These are phyloP conservation scores for pig (Sus scrofa) DNA, from an alignment of 2,113 vertebrate genomes.

Conservation along the genomic window DNA sequence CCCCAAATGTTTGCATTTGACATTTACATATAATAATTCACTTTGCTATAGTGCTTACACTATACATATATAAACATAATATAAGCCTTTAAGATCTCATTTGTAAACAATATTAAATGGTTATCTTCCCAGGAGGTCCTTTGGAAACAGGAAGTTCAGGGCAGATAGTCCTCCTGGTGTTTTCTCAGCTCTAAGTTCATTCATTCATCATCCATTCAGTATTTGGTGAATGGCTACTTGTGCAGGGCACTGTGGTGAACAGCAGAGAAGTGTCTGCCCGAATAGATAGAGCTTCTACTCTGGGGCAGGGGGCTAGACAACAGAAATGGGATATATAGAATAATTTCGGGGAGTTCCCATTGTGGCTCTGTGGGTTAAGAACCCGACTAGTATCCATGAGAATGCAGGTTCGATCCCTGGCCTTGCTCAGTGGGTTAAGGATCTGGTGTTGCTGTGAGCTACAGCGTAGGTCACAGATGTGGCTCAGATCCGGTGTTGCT, in stretches of 20 bases:
- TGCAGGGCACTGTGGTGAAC: background rate
- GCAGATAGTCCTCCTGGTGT: background rate
- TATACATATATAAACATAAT: accelerated
- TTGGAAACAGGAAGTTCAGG: background rate
- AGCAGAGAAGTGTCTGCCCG: no score
- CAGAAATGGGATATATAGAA: background rate
- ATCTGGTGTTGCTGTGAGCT: no score
- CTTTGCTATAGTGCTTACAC: no score
- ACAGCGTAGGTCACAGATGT: no score
- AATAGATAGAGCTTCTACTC: background rate
- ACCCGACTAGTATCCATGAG: no score
- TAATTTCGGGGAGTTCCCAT: background rate
- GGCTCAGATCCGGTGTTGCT: no score
- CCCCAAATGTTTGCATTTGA: accelerated
- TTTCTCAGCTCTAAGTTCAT: background rate
- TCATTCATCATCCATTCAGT: background rate
- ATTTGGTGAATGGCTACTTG: accelerated
- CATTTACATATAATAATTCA: background rate
- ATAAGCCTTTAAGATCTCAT: background rate
- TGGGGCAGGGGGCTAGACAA: background rate
- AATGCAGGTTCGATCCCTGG: no score
- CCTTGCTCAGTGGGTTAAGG: no score
- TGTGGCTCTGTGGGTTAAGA: no score
- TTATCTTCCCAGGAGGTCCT: background rate
- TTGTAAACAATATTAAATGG: background rate